Base-by-base conservation (phyloP, 2,113 vertebrate species). In the Malurus elegans region DNA sequence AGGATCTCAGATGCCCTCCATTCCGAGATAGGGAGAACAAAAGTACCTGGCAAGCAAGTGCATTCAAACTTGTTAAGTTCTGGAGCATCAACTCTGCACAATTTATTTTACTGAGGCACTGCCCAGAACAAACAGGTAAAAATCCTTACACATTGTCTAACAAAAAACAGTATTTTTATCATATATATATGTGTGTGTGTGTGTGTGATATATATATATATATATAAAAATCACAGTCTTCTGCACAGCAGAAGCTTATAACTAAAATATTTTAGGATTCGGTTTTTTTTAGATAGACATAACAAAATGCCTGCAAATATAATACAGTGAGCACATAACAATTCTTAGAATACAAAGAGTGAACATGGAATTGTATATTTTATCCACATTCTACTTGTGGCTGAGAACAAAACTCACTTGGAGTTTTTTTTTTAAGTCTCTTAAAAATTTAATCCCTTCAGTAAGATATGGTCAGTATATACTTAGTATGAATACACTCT, bases 161-260 rank as follows among this genome's bases (percentile, higher is more conserved):
- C 96, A 97, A 97, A 98, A 96, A 88, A n/a, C 93, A 96, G 92
- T 94, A 94, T 89, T 96, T 95, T 92, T 91, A 89, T 95, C 91
- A 83, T 87, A 95, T 90, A 93, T 92, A 94, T 86, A 66, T 86
- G 13, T 83, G 2, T 94, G 0, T 88, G 4, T 70, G 10, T 86
- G 21, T 67, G 29, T 70, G 48, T 83, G 26, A n/a, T n/a, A n/a
- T 38, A 38, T 38, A 50, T 93, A 92, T 95, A 88, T 95, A 96
- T 97, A 97, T 97, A 98, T 92, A 97, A 66, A 96, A 94, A 94
- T 96, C 91, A 93, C 93, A 92, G 62, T 57, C 97, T 98, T 98
- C 98, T 98, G 98, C 98, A 98, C 98, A 87, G 98, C 98, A 98
- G 98, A 98, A 97, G 96, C 75, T 95, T 95, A 93, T 94, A 97